phyloP scores from a whole-genome alignment of 2,888 invertebrate genomes.

The Timema cristinae region DNA sequence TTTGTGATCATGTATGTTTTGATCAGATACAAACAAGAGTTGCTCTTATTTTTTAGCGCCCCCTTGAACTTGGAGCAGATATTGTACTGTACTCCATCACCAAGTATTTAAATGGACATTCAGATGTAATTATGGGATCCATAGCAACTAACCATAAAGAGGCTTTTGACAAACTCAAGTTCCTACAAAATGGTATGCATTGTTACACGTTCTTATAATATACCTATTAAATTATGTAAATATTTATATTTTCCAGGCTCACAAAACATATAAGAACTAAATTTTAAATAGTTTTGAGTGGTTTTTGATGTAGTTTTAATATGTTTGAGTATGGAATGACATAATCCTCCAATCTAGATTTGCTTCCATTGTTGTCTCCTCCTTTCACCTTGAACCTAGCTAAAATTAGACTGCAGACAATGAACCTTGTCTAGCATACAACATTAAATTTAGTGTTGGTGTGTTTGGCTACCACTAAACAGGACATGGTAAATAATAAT shows the following conservation, averaged over 20 bases:
- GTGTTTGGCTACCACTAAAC: too few species aligned
- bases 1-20: too few species aligned
- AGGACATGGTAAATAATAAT: not conserved
- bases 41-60: slow-evolving; percentile 55
- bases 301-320: too few species aligned
- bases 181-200: slow-evolving; percentile 77
- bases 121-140: slow-evolving; percentile 96
- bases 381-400: too few species aligned
- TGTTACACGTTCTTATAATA: not conserved
- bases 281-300: not conserved
- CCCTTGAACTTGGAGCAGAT: slow-evolving; percentile 87
- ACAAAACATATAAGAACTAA: not conserved
- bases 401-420: too few species aligned
- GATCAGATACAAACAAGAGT: too few species aligned
- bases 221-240: not conserved
- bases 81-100: slow-evolving; percentile 88
- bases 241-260: not conserved
- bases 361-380: too few species aligned
- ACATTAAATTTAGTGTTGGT: too few species aligned
- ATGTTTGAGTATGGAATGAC: too few species aligned
- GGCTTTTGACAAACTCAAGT: slow-evolving; percentile 67
- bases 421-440: too few species aligned
- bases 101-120: slow-evolving; percentile 98
- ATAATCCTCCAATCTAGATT: too few species aligned
- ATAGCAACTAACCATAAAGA: slow-evolving; percentile 69